Evolutionary conservation across 2,888 invertebrate species (phyloP), one percentile per base, ranked within the genome.

Genomic region (Pherbina coryleti): DNA sequence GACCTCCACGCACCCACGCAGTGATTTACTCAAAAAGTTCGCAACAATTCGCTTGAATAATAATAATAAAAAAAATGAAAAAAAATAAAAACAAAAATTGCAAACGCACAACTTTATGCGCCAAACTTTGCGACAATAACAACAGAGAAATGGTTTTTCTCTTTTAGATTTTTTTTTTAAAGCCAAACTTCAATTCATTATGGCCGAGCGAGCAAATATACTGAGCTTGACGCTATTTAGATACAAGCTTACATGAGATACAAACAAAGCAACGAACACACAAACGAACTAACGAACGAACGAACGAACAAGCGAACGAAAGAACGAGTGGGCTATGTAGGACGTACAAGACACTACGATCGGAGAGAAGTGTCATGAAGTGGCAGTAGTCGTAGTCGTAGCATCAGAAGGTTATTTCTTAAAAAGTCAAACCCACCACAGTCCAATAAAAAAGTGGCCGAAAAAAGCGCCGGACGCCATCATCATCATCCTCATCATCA

Each of bases 371-470:
- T n/a, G n/a, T n/a, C 14, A 70, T 11, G 51, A 70, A 17, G 44
- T 17, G 49, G 19, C 19, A 22, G 34, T 31, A 11, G 57, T 8
- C 7, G 22, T 8, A 28, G 22, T 55, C 19, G 25, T 37, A 37
- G 25, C 25, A n/a, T 22, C 49, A 14, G 44, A 53, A 70, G 34
- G 31, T 25, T 34, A 19, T 72, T 72, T 57, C 72, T 72, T 72
- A 44, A 57, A 60, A 72, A 72, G 72, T 72, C 72, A 72, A 72
- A 25, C 72, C 72, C 72, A 60, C 72, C 72, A 22, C 60, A 25
- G 72, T 25, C 37, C 72, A 22, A n/a, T n/a, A 49, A 57, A 60
- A 60, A 28, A 28, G 25, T 28, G 72, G 37, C 72, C 22, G 57
- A 22, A 34, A 34, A 57, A 44, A 44, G 44, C 72, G 57, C 5